Evolutionary conservation across 2,888 invertebrate species (phyloP), one percentile per base, ranked within the genome.

Genomic region (Leptodirus hochenwartii): DNA sequence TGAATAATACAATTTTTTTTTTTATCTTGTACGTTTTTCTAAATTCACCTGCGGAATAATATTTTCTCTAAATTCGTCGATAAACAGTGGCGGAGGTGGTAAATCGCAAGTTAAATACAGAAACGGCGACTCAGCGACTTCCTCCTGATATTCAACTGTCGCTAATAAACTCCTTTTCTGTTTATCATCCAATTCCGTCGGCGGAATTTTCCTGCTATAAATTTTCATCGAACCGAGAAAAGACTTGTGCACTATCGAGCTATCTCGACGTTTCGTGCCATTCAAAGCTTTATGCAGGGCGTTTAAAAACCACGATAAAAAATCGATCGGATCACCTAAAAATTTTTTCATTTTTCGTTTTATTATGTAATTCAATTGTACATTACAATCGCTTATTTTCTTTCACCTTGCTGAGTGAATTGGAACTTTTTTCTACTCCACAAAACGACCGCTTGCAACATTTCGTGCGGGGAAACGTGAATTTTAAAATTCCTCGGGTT

Each of bases 391-490:
- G n/a, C n/a, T n/a, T n/a, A n/a, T n/a, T n/a, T n/a, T 15, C n/a
- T 24, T 53, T 51, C 50, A 80, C 88, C 93, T 63, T 96, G 98
- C 47, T 91, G 79, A 2, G 93, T 99, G 49, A 99, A 95, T 58
- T 99, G 96, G 52, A 96, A 99, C 40, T 76, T 71, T 52, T 96
- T 93, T 54, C 84, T 82, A 47, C 95, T 88, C 84, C 91, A 90
- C 37, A 96, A 60, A 3, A 98, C 90, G 14, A 95, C 88, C 26
- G 98, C 90, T 50, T 99, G 99, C 14, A 99, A 61, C 96, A 99
- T 99, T 65, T 99, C 98, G 51, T 99, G 99, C 0, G 99, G 99
- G 12, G 93, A 95, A 1, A 99, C 99, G 49, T 99, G 99, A 1
- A 96, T 85, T 57, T 99, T 98, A 52, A 99, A 99, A 47, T 96